phyloP scores from a whole-genome alignment of 2,113 vertebrate species.

The Myrmophylax atrothorax region DNA sequence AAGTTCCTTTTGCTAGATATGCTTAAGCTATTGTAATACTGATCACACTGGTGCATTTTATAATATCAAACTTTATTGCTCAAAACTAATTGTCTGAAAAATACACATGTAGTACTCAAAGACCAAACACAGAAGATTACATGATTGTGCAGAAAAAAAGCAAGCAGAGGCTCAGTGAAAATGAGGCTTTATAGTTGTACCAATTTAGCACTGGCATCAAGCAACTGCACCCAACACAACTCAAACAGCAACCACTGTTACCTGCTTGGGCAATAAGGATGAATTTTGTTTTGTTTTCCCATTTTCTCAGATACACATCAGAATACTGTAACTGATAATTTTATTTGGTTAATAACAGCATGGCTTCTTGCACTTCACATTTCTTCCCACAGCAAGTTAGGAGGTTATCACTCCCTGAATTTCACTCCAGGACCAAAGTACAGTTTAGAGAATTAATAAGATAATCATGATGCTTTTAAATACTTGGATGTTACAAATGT shows the following conservation, averaged over 20 bases:
- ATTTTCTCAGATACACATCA: neutral
- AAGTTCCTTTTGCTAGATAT: neutral
- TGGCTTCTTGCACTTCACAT: slow-evolving; percentile 32
- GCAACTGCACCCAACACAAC: slow-evolving; percentile 59
- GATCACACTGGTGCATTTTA: slow-evolving; percentile 43
- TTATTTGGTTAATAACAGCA: slow-evolving; percentile 43
- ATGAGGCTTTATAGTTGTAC: slow-evolving; percentile 67
- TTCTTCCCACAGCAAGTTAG: neutral
- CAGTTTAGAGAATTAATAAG: neutral
- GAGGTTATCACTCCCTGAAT: neutral
- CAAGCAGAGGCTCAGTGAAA: slow-evolving; percentile 69
- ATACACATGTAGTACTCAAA: slow-evolving; percentile 70
- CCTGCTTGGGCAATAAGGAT: slow-evolving; percentile 24
- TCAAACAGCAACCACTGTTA: slow-evolving; percentile 45
- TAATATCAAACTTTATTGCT: slow-evolving; percentile 80
- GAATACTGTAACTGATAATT: slow-evolving; percentile 44
- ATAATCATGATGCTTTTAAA: slow-evolving; percentile 11
- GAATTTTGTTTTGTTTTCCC: neutral
- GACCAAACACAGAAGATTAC: slow-evolving; percentile 65
- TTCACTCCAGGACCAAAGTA: slow-evolving; percentile 17
- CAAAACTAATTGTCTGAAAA: slow-evolving; percentile 72
- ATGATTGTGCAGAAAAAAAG: slow-evolving; percentile 70
- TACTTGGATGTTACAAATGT: slow-evolving; percentile 19
- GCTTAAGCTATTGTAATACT: neutral
- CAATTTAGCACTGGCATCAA: slow-evolving; percentile 67